Conservation (phyloP, 2,113 vertebrate genomes). For the Tachysurus vachellii region DNA sequence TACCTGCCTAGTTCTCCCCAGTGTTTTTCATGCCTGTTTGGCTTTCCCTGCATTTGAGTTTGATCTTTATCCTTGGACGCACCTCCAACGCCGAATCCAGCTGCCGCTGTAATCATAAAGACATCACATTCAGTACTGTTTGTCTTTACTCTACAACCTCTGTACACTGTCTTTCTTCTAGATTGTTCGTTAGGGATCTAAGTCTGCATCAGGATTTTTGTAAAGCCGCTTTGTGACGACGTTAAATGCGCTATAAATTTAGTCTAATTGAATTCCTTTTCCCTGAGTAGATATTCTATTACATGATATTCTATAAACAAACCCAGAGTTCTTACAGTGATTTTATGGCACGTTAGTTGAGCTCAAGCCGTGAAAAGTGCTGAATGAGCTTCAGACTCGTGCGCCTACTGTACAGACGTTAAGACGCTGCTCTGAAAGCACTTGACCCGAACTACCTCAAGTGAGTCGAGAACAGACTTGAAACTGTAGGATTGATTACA, state of each 20-base stretch:
- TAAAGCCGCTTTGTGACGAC: not conserved
- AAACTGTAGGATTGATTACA: conserved; percentile 20
- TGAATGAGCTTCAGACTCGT: not conserved
- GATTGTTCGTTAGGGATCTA: not conserved
- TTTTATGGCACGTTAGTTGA: not conserved
- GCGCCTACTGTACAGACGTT: not conserved
- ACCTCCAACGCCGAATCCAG: no score
- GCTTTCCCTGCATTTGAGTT: no score
- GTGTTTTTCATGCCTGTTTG: no score
- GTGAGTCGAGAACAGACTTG: conserved; percentile 13
- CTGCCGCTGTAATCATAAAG: not conserved
- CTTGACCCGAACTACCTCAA: conserved; percentile 8
- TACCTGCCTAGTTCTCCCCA: no score
- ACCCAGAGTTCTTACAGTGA: not conserved
- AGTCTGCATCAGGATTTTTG: not conserved
- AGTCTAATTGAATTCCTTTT: not conserved
- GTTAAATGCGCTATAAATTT: not conserved
- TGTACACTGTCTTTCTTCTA: not conserved
- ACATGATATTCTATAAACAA: not conserved
- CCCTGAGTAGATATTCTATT: not conserved
- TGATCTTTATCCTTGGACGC: no score
- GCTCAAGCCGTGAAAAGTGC: not conserved
- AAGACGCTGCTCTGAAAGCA: not conserved
- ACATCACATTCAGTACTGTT: not conserved
- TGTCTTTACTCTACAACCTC: not conserved